Conservation (phyloP, 2,113 vertebrate species). For the Sminthopsis crassicaudata region DNA sequence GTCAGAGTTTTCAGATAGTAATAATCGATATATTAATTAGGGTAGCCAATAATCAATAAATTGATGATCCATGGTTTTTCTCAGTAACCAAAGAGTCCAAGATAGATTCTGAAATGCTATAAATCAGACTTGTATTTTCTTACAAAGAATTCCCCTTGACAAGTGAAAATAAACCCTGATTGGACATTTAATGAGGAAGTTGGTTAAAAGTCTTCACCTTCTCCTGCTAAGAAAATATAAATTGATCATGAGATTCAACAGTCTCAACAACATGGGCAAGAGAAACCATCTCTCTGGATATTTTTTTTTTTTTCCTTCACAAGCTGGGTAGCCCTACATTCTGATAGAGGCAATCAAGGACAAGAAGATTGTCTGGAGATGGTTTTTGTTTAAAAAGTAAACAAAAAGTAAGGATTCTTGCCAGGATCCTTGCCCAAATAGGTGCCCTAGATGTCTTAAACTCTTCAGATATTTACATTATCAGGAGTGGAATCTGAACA, state of each 20-base stretch:
- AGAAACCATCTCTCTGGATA: neutral
- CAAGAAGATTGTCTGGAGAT: neutral
- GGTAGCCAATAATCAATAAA: neutral
- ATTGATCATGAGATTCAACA: no score
- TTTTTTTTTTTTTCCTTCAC: neutral
- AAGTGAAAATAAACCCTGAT: neutral
- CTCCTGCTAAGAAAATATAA: no score
- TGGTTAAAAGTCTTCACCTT: no score
- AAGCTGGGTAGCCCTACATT: neutral
- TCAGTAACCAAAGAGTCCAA: neutral
- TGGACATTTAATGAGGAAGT: neutral
- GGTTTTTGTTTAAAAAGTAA: neutral
- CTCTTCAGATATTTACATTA: neutral
- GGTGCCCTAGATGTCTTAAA: neutral
- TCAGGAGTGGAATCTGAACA: neutral
- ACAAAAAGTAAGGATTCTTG: no score
- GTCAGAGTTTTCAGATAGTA: neutral
- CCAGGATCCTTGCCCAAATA: neutral
- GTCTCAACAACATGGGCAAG: neutral
- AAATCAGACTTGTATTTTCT: neutral
- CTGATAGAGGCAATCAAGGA: neutral
- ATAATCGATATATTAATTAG: neutral
- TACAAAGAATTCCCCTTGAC: neutral
- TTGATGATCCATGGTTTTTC: neutral
- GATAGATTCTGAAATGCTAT: neutral